Conservation (phyloP, 2,888 invertebrate species). For the Palloptera scutellata region DNA sequence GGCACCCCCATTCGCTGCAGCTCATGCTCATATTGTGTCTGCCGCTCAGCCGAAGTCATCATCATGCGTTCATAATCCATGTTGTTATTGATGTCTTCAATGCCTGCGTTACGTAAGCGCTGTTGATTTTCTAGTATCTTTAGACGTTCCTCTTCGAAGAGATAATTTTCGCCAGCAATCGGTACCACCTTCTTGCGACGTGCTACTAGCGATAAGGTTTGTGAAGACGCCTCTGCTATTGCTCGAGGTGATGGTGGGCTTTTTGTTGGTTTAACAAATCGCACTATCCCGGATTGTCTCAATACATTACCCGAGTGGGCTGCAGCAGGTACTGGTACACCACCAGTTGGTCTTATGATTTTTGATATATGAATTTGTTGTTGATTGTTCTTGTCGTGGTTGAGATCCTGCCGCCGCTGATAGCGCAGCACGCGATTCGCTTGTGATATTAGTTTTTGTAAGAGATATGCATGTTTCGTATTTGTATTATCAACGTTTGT, state of each 20-base stretch:
- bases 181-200: conserved; percentile 55
- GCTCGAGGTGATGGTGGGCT: conserved; percentile 39
- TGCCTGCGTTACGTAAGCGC: conserved; percentile 61
- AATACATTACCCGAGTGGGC: conserved; percentile 16
- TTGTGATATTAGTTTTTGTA: conserved; percentile 62
- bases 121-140: conserved; percentile 64
- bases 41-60: conserved; percentile 60
- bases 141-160: conserved; percentile 62
- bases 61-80: conserved; percentile 57
- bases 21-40: conserved; percentile 62
- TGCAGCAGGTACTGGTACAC: conserved; percentile 26
- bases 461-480: conserved; percentile 56
- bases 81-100: conserved; percentile 53
- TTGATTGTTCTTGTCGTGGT: conserved; percentile 1
- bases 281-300: conserved; percentile 39
- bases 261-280: conserved; percentile 50
- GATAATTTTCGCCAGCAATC: conserved; percentile 56
- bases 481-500: conserved; percentile 40
- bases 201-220: conserved; percentile 41
- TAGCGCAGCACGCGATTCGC: conserved; percentile 61
- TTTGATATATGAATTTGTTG: conserved; percentile 28
- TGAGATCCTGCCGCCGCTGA: conserved; percentile 41
- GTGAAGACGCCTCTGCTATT: conserved; percentile 33
- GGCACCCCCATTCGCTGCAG: conserved; percentile 63
- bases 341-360: conserved; percentile 20